phyloP scores from a whole-genome alignment of 2,797 vertebrate species.

The Parambassis ranga region DNA sequence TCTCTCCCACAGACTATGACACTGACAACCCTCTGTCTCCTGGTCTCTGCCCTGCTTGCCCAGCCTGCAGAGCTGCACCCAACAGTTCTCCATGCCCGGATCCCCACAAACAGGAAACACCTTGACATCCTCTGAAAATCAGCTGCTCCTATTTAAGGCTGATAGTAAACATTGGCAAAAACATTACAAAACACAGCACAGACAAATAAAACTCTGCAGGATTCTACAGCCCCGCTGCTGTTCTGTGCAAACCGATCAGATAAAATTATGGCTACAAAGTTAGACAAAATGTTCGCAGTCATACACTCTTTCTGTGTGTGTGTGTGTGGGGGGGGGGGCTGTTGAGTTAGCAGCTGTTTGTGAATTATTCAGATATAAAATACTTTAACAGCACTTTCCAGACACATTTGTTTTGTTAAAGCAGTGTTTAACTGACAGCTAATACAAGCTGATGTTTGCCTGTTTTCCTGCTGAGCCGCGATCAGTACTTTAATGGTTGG shows the following conservation, averaged over 20 bases:
- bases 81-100: neutral
- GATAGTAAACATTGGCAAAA: neutral
- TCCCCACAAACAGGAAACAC: slow-evolving; percentile 60
- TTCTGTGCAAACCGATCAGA: slow-evolving; percentile 4
- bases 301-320: slow-evolving; percentile 16
- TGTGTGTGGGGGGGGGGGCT: too few relatives aligned
- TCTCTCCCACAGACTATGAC: slow-evolving; percentile 51
- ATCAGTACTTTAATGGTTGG: slow-evolving; percentile 11
- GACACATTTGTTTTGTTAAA: slow-evolving; percentile 40
- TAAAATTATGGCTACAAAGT: slow-evolving; percentile 18
- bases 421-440: slow-evolving; percentile 24
- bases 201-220: neutral
- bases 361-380: slow-evolving; percentile 57
- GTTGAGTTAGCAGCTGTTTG: slow-evolving; percentile 47
- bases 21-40: slow-evolving; percentile 30
- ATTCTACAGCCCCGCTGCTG: neutral
- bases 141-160: neutral
- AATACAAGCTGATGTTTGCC: slow-evolving; percentile 17
- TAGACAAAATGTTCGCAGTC: slow-evolving; percentile 36
- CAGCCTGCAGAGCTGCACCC: slow-evolving; percentile 3
- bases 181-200: too few relatives aligned
- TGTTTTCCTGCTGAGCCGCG: slow-evolving; percentile 11
- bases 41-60: neutral
- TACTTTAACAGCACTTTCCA: slow-evolving; percentile 38
- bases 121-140: slow-evolving; percentile 46